A percentile compares a stretch with the other conserved stretches of the same genome.
These are phyloP conservation scores for Lacerta agilis DNA, from an alignment of 2,797 vertebrate species.

Conservation along the genomic window DNA sequence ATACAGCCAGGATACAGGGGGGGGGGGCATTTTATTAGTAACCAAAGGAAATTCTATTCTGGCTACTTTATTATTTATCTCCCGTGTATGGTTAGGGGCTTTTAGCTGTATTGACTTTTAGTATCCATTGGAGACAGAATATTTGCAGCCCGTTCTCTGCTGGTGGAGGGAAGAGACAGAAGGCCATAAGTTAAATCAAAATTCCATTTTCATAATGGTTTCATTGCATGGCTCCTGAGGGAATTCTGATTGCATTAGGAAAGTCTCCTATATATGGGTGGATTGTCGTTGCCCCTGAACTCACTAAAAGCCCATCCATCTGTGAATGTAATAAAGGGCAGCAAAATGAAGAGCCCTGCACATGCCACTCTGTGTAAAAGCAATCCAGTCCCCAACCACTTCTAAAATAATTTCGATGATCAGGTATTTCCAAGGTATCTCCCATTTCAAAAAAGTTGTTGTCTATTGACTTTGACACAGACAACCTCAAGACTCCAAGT, in stretches of 20 bases:
- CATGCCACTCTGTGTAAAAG: constrained; percentile 26
- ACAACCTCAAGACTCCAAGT: too few species aligned
- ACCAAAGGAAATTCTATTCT: constrained; percentile 24
- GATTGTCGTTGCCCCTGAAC: constrained; percentile 28
- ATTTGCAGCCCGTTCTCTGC: constrained; percentile 33
- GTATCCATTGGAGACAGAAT: constrained; percentile 36
- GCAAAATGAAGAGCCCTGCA: constrained; percentile 45
- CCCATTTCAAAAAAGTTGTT: constrained; percentile 7
- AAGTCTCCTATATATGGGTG: constrained; percentile 50
- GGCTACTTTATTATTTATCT: constrained; percentile 54
- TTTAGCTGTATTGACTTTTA: constrained; percentile 60
- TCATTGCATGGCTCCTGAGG: constrained; percentile 48
- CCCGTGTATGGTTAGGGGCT: background rate
- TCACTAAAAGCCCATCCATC: constrained; percentile 57
- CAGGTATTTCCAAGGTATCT: background rate
- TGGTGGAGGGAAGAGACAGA: constrained; percentile 26
- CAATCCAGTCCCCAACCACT: constrained; percentile 36
- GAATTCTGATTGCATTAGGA: constrained; percentile 54
- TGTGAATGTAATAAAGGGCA: constrained; percentile 57
- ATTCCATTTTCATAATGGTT: constrained; percentile 51
- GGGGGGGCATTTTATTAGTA: constrained; percentile 53
- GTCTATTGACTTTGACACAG: too few species aligned
- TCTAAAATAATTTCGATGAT: constrained; percentile 22
- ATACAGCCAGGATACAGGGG: constrained; percentile 36
- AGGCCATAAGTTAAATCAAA: constrained; percentile 59